Percentiles rank a stretch among this genome's conserved stretches.
Conservation (phyloP, 2,888 invertebrate species). For the Proisotoma minuta region DNA sequence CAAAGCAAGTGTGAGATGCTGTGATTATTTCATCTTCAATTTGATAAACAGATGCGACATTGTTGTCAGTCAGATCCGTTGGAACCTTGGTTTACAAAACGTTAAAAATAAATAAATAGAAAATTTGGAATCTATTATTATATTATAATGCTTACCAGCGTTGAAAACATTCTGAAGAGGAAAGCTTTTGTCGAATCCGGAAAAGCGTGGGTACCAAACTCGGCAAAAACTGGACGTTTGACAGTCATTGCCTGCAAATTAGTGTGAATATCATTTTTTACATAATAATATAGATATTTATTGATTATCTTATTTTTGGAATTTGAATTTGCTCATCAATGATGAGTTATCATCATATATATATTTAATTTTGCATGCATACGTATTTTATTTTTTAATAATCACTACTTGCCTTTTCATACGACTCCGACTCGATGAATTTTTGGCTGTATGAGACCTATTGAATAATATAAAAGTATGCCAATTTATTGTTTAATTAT, state of each 20-base stretch:
- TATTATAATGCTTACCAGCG: constrained; percentile 33
- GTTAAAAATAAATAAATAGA: background rate
- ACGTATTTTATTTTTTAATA: too few relatives aligned
- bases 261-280: too few relatives aligned
- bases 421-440: constrained; percentile 53
- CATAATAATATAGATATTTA: too few relatives aligned
- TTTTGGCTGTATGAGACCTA: constrained; percentile 49
- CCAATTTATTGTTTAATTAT: too few relatives aligned
- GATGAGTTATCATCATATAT: too few relatives aligned
- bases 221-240: constrained; percentile 52
- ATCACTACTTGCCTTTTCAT: constrained; percentile 52
- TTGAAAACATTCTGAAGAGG: constrained; percentile 36
- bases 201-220: constrained; percentile 37
- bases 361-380: too few relatives aligned
- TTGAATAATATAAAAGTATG: too few relatives aligned
- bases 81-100: constrained; percentile 35
- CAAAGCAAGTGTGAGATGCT: constrained; percentile 44
- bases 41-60: constrained; percentile 40
- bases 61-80: constrained; percentile 46
- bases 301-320: too few relatives aligned
- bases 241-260: too few relatives aligned
- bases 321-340: too few relatives aligned
- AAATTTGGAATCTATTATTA: background rate
- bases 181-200: constrained; percentile 42
- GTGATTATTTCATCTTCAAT: constrained; percentile 40